Percentiles rank a stretch among this genome's conserved stretches.
These are phyloP conservation scores for Drosophila mojavensis DNA, from an alignment of 1,140 invertebrate genomes.

Conservation along the genomic window DNA sequence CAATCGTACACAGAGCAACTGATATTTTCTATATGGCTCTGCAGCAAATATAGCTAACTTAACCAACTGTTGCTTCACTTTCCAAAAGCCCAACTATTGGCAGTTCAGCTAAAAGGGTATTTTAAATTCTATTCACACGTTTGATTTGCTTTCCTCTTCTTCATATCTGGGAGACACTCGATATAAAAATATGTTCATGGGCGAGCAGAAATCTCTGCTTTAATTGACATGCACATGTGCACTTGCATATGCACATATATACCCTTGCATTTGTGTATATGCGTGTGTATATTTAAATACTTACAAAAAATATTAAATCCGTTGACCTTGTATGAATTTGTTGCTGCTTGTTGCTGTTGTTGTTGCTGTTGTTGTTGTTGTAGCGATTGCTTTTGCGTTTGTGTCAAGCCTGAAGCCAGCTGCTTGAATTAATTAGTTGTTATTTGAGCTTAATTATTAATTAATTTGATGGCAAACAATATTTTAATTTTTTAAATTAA, in stretches of 20 bases:
- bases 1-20: background rate
- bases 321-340: conserved; percentile 79
- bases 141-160: background rate
- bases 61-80: conserved; percentile 18
- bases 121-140: background rate
- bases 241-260: conserved; percentile 1
- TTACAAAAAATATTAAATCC: conserved; percentile 83
- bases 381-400: conserved; percentile 30
- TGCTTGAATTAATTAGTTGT: conserved; percentile 27
- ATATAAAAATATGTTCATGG: conserved; percentile 37
- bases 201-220: conserved; percentile 31
- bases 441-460: conserved; percentile 33
- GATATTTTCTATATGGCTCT: background rate
- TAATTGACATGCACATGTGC: conserved; percentile 80
- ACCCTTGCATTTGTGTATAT: background rate
- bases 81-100: background rate
- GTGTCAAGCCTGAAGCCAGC: conserved; percentile 24
- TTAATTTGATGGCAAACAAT: conserved; percentile 23
- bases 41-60: background rate
- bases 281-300: conserved; percentile 29
- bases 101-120: conserved; percentile 3
- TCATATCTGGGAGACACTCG: background rate
- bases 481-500: conserved; percentile 57
- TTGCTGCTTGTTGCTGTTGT: conserved; percentile 38
- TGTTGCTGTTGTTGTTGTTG: conserved; percentile 44